Evolutionary conservation across 2,888 invertebrate species (phyloP), one percentile per base, ranked within the genome.

Genomic region (Volucella inanis): DNA sequence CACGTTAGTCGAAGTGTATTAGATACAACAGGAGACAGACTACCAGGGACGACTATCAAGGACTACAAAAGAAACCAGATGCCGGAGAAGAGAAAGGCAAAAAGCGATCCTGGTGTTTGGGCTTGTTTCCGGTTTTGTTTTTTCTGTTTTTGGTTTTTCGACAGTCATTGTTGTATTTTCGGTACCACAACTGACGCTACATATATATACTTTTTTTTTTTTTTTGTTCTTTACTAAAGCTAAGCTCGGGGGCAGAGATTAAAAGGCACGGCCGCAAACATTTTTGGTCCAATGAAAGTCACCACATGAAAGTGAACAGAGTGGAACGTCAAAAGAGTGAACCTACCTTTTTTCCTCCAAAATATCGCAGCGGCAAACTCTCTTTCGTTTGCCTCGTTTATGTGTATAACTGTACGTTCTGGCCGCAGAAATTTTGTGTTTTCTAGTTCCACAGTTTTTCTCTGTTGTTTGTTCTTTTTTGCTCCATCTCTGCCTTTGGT

Each of bases 241-340:
- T 47, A 41, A 81, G 81, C 86, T 81, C 54, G 18, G 82, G 87
- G 88, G 76, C 87, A 87, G 87, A 88, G 87, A 88, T 87, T 88
- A 88, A 87, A 88, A 88, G 86, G 87, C 87, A 87, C 87, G 87
- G 87, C 88, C 88, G 87, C 88, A 88, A 87, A 88, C 88, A 88
- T 88, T 88, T 88, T 86, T 84, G 87, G 88, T 88, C 86, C 86
- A 88, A 87, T 88, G 83, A 87, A 87, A 87, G 87, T 81, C 78
- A 87, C 88, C 88, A 78, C 88, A 87, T 84, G 80, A 83, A 86
- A 86, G 78, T 76, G 67, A 85, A 76, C 76, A 77, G 31, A 31
- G 85, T 64, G 85, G 77, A 77, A 85, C 85, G 77, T 81, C 85
- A 81, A 85, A 85, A 80, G 85, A 85, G 54, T 81, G 72, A 81